A percentile compares a stretch with the other conserved stretches of the same genome.
phyloP scores from a whole-genome alignment of 1,140 invertebrate genomes.

The Papilio xuthus region DNA sequence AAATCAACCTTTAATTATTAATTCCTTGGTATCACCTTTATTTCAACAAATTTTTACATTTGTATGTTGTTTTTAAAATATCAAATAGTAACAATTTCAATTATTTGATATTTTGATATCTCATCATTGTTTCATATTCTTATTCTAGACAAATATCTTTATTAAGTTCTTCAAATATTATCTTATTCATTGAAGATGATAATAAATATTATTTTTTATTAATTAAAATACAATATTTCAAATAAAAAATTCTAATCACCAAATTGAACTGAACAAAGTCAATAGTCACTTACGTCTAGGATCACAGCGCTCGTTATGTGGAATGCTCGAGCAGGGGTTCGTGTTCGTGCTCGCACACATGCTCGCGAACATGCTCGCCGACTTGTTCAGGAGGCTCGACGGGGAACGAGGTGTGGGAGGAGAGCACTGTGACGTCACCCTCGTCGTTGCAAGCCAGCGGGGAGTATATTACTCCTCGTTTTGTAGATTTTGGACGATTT shows the following conservation, averaged over 20 bases:
- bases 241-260: slow-evolving; percentile 6
- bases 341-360: slow-evolving; percentile 49
- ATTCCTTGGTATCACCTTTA: too few relatives aligned
- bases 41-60: too few relatives aligned
- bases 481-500: slow-evolving; percentile 47
- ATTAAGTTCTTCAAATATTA: not conserved
- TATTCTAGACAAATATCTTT: not conserved
- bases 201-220: not conserved
- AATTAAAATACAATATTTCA: not conserved
- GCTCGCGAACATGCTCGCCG: slow-evolving; percentile 37
- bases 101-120: too few relatives aligned
- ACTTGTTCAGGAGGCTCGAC: slow-evolving; percentile 40
- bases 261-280: slow-evolving; percentile 14
- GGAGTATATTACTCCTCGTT: slow-evolving; percentile 63
- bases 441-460: slow-evolving; percentile 69
- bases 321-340: slow-evolving; percentile 71
- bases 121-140: not conserved
- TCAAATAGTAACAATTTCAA: too few relatives aligned
- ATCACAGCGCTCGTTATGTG: slow-evolving; percentile 71
- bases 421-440: slow-evolving; percentile 60
- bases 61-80: too few relatives aligned
- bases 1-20: too few relatives aligned
- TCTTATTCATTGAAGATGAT: not conserved
- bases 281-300: slow-evolving; percentile 62
- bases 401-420: slow-evolving; percentile 53